Percentiles rank a stretch among this genome's conserved stretches.
phyloP scores from a whole-genome alignment of 2,113 vertebrate species.

The Sapayoa aenigma region DNA sequence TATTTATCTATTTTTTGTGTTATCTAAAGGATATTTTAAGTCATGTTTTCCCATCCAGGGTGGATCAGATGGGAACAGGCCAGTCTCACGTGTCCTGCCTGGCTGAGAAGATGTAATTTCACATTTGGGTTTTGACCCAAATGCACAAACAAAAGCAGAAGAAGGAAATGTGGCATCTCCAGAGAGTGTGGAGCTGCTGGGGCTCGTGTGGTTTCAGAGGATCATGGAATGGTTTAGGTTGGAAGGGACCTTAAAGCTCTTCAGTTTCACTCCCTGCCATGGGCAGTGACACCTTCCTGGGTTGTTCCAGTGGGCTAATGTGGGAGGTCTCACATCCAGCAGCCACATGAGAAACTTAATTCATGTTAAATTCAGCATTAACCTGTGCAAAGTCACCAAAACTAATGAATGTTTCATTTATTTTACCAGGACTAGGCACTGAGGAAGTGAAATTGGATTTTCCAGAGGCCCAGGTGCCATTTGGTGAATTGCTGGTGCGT shows the following conservation, averaged over 20 bases:
- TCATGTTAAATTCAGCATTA: neutral
- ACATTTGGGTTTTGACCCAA: neutral
- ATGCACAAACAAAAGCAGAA: neutral
- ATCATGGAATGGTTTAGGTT: neutral
- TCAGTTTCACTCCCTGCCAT: neutral
- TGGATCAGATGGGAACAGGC: neutral
- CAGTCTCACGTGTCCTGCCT: neutral
- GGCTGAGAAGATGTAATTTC: neutral
- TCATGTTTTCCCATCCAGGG: rapidly evolving
- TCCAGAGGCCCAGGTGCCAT: neutral
- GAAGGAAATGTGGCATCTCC: rapidly evolving
- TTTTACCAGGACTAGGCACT: neutral
- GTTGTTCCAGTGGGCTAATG: neutral
- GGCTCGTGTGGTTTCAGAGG: neutral
- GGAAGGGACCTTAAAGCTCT: neutral
- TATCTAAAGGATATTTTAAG: neutral
- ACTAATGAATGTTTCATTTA: neutral
- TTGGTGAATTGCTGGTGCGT: neutral
- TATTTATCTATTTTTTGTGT: rapidly evolving
- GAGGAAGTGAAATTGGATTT: neutral
- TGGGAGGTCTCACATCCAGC: neutral
- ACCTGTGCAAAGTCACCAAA: neutral
- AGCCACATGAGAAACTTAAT: neutral
- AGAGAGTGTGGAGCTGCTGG: rapidly evolving
- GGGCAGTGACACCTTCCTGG: neutral